Percentiles rank a stretch among this genome's conserved stretches.
Evolutionary conservation across 1,140 invertebrate genomes (phyloP).

Genomic region (Arctopsyche grandis): DNA sequence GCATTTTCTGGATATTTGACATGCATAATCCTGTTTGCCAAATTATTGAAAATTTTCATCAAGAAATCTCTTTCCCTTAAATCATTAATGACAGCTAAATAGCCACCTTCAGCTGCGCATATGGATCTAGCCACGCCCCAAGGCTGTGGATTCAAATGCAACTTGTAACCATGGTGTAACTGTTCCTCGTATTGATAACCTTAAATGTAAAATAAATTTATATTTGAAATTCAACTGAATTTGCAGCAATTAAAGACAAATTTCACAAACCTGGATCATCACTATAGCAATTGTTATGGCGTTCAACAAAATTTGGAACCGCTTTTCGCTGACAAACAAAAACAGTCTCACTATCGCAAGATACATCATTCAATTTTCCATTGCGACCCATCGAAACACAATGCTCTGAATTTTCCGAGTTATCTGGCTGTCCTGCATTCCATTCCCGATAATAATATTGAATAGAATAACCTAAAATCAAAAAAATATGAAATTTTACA

Average conservation of each 20-base stretch:
- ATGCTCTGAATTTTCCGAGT: neutral
- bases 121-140: constrained; percentile 56
- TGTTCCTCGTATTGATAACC: constrained; percentile 53
- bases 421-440: neutral
- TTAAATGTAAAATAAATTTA: too few relatives aligned
- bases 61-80: constrained; percentile 55
- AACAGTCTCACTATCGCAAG: neutral
- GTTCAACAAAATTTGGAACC: neutral
- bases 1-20: constrained; percentile 56
- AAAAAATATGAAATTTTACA: neutral
- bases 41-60: constrained; percentile 47
- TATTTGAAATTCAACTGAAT: too few relatives aligned
- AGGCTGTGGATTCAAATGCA: constrained; percentile 55
- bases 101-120: constrained; percentile 58
- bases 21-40: constrained; percentile 49
- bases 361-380: constrained; percentile 28
- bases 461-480: neutral
- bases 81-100: constrained; percentile 59
- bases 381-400: constrained; percentile 26
- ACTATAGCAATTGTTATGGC: neutral
- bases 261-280: neutral
- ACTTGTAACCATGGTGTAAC: constrained; percentile 59
- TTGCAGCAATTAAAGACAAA: too few relatives aligned
- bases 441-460: constrained; percentile 16
- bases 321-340: neutral